Evolutionary conservation across 1,140 invertebrate genomes (phyloP), one percentile per base, ranked within the genome.

Genomic region (Melitaea cinxia): DNA sequence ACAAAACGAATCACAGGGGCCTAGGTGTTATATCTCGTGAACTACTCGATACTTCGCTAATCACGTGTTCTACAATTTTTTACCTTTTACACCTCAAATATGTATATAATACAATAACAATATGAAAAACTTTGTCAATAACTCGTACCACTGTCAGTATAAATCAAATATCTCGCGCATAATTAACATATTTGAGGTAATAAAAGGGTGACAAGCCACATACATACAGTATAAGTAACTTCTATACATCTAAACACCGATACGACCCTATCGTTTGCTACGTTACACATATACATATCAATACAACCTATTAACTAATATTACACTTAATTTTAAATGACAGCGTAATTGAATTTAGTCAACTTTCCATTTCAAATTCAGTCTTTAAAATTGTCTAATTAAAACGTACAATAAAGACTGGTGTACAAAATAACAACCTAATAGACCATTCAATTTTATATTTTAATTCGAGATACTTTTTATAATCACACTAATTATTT

Each of bases 1-100:
- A 88, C 80, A 84, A 82, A 87, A 88, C 84, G 81, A 90, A 90
- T 90, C 88, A 90, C 88, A 90, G 82, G 85, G 85, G 73, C 77
- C 78, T 77, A 81, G 83, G 83, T 88, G 83, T 83, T 79, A n/a
- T n/a, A 79, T 87, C 75, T 82, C 81, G 78, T 85, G 79, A 77
- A 72, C 71, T 71, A 73, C 67, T 42, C 15, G 50, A 52, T 68
- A 66, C 52, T 63, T 68, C 59, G 35, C 63, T 73, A 73, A 72
- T 65, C 70, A 68, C 71, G 71, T 78, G 69, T 62, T 64, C 53
- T 70, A 71, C 63, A 53, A 56, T 53, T 19, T 39, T 35, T 37
- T 30, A 56, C 53, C 42, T 30, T 35, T 50, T 15, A 42, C 7
- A 64, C 62, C 47, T 52, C 58, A 39, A 30, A 37, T 24, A 52